Base-by-base conservation (phyloP, 1,140 invertebrate genomes). In the Sycophaga agraensis region DNA sequence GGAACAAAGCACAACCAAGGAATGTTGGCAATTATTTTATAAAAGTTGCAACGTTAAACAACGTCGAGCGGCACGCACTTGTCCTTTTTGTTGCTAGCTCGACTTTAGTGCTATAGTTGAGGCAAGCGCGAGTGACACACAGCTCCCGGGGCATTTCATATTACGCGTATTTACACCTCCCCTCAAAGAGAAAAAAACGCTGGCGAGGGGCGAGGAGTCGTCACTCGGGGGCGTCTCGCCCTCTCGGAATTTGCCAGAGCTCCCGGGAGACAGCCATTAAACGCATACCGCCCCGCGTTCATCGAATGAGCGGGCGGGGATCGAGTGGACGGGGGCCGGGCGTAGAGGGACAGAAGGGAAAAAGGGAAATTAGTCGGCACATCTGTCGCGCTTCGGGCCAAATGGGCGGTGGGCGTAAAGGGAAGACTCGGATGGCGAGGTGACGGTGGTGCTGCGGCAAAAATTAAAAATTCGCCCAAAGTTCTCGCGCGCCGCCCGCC, bases 341-440 rank as follows among this genome's bases (percentile, higher is more conserved):
- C 14, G 9, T 7, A 16, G 43, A 17, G 14, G 6, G 17, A 60
- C n/a, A 16, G 19, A 28, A 49, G 24, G 43, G 39, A 60, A 56
- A 37, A 57, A 59, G 62, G 34, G 58, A 69, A 72, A 74, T 74
- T 72, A 72, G 63, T 62, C 58, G 55, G 48, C 63, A 62, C 73
- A 75, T 74, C 73, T 75, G 73, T 70, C 70, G 66, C 21, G 34
- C 59, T 59, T 51, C 28, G 28, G 28, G 28, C 5, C 5, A 31
- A 11, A 31, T 6, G 28, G 11, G 28, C 4, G 5, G 28, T 11
- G 28, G 5, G 28, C 5, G 28, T 31, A 31, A 31, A 31, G 28
- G 11, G 11, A 31, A 31, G 11, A 31, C n/a, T n/a, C 28, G 28
- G 28, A 31, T 6, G 11, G 28, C 4, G 12, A 26, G 46, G 11